Evolutionary conservation across 2,797 vertebrate species (phyloP).

Genomic region (Megaceryle alcyon): DNA sequence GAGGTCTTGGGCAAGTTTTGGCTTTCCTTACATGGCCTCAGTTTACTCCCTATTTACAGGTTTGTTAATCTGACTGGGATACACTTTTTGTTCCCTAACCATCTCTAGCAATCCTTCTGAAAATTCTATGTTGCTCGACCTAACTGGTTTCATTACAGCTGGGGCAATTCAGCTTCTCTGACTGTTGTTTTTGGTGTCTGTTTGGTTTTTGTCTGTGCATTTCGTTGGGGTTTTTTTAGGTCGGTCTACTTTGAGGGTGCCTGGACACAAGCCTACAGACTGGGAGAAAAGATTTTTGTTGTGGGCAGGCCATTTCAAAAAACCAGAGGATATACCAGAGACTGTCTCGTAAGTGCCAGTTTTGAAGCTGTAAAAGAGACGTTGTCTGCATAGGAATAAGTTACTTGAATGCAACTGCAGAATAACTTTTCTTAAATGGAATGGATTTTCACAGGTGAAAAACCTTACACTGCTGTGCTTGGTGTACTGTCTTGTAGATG

Average conservation of each 20-base stretch:
- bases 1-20: not conserved
- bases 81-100: not conserved
- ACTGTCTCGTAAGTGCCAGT: slow-evolving; percentile 88
- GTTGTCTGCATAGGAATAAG: not conserved
- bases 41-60: not conserved
- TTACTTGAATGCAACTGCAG: not conserved
- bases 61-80: not conserved
- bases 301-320: slow-evolving; percentile 92
- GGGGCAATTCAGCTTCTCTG: not conserved
- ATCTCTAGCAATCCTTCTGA: not conserved
- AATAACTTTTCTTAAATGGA: not conserved
- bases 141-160: not conserved
- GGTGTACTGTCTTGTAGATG: not conserved
- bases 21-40: not conserved
- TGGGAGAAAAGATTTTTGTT: slow-evolving; percentile 87
- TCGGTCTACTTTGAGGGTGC: slow-evolving; percentile 66
- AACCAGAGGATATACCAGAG: slow-evolving; percentile 89
- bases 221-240: not conserved
- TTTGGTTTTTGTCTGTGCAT: not conserved
- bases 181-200: not conserved
- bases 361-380: not conserved
- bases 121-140: not conserved
- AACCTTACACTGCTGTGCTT: not conserved
- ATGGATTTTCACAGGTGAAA: not conserved
- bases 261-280: slow-evolving; percentile 82